phyloP scores from a whole-genome alignment of 2,888 invertebrate species.

The Elegia similella region DNA sequence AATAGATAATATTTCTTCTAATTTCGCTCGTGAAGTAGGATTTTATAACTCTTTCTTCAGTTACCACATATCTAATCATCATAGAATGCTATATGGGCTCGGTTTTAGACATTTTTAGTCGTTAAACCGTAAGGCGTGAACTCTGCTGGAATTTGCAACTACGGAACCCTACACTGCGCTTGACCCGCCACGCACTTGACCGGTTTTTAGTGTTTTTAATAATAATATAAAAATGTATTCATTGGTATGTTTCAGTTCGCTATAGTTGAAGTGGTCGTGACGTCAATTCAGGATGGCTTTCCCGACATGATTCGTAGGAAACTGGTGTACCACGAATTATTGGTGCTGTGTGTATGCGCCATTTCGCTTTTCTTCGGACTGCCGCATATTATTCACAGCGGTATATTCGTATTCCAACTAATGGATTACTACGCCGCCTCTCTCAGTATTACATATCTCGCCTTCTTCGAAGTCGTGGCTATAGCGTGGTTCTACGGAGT shows the following conservation, averaged over 20 bases:
- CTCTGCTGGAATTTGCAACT: no score
- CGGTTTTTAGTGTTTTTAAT: not conserved
- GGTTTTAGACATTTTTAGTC: no score
- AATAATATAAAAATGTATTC: no score
- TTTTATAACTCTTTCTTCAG: no score
- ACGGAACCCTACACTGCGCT: no score
- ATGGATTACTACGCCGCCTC: slow-evolving; percentile 97
- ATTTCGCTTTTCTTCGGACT: slow-evolving; percentile 92
- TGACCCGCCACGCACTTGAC: no score
- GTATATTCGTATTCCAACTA: slow-evolving; percentile 94
- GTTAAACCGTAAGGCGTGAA: no score
- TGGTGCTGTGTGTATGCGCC: slow-evolving; percentile 91
- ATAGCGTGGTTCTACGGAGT: slow-evolving; percentile 96
- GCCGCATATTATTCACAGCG: slow-evolving; percentile 94
- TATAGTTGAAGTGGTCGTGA: slow-evolving; percentile 96
- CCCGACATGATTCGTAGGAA: slow-evolving; percentile 91
- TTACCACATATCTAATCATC: no score
- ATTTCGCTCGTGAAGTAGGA: no score
- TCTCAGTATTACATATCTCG: slow-evolving; percentile 94
- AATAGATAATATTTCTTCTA: no score
- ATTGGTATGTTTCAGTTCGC: slow-evolving; percentile 85
- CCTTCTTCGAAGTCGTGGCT: slow-evolving; percentile 95
- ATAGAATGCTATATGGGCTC: no score
- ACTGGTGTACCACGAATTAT: slow-evolving; percentile 91
- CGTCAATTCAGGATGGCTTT: slow-evolving; percentile 96